Evolutionary conservation across 2,888 invertebrate genomes (phyloP), one percentile per base, ranked within the genome.

Genomic region (Arrhopalites spinosus): DNA sequence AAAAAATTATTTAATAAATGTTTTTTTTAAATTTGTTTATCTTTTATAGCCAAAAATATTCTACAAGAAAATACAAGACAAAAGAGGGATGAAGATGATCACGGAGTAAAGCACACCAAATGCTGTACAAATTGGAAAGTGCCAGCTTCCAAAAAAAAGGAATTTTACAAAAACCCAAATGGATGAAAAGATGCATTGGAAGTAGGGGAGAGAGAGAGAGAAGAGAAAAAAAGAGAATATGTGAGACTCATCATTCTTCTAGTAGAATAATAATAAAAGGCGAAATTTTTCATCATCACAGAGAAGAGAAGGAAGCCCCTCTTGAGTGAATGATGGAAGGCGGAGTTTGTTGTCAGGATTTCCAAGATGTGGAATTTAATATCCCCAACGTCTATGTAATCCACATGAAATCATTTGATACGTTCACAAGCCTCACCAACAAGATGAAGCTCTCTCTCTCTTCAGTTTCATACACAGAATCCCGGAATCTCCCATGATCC

Each of bases 351-450:
- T 59, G 67, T 68, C 68, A 61, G 69, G 66, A 69, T 73, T 73
- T 69, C 63, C 50, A 76, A 76, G 68, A 76, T 64, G 66, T 76
- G 73, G 76, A 76, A 76, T 76, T 76, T 76, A 76, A 76, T 76
- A 76, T 73, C 64, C 11, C 25, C 17, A 25, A 15, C 11, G 61
- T 29, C 61, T 61, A 27, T 27, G 27, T 61, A 43, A 36, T 36
- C 66, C 43, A 20, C 7, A 66, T 43, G 43, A 66, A 66, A 66
- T 66, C 45, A 66, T 66, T 45, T 66, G 66, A 66, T 66, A 43
- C 36, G 63, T 30, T 23, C 25, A 3, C 63, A 15, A 30, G 11
- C 63, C 36, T 23, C 17, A 5, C 5, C 61, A 66, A 20, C 43
- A 45, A 66, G 17, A 66, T 66, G 66, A 43, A 66, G 36, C 25